Conservation (phyloP, 1,140 invertebrate genomes). For the Atta texana region DNA sequence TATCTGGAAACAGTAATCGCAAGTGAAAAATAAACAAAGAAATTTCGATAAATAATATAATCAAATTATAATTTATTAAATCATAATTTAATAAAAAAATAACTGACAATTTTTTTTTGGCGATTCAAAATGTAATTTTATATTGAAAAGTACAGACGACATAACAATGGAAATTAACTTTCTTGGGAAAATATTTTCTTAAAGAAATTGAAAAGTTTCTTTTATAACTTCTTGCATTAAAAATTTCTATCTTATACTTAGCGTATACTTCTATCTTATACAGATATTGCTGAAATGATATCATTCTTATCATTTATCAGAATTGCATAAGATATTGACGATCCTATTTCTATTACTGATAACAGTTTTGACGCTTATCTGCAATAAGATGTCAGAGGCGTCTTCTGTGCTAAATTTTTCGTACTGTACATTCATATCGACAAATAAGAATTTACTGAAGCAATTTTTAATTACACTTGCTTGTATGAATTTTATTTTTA, state of each 20-base stretch:
- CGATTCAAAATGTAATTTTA: background rate
- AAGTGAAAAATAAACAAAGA: background rate
- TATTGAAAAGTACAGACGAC: background rate
- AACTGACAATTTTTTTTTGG: background rate
- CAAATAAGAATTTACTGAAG: constrained; percentile 3
- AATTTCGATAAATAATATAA: background rate
- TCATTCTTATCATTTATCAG: constrained; percentile 41
- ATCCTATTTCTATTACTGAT: background rate
- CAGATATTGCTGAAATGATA: background rate
- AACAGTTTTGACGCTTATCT: background rate
- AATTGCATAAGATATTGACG: constrained; percentile 15
- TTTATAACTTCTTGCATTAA: background rate
- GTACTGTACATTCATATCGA: constrained; percentile 9
- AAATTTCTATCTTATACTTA: constrained; percentile 41
- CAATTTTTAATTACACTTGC: background rate
- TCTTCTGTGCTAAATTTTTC: constrained; percentile 1
- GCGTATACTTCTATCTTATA: constrained; percentile 28
- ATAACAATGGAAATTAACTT: constrained; percentile 13
- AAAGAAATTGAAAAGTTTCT: background rate
- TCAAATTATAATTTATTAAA: constrained; percentile 4
- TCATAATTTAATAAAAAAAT: constrained; percentile 6
- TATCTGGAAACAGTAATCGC: background rate
- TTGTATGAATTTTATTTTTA: constrained; percentile 13
- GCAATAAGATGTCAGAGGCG: constrained; percentile 7
- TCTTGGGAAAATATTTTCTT: background rate